A percentile compares a stretch with the other conserved stretches of the same genome.
These are phyloP conservation scores for Spinus olivaceus DNA, from an alignment of 2,797 vertebrate genomes.

Conservation along the genomic window DNA sequence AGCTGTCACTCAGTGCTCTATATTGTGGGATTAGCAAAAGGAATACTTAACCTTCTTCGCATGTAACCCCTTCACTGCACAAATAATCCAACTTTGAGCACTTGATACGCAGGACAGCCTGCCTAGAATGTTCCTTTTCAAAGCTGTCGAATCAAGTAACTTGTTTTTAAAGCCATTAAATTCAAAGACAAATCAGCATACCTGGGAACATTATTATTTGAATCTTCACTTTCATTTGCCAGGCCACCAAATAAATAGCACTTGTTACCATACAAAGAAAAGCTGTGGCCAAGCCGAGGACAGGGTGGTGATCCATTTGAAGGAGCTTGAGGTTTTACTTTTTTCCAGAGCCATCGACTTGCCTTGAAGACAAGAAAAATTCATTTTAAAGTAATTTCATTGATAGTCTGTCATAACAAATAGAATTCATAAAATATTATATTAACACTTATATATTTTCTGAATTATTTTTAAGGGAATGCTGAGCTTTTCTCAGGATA, in stretches of 20 bases:
- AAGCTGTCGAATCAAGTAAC: background rate
- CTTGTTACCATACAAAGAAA: conserved; percentile 91
- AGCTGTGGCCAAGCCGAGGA: conserved; percentile 93
- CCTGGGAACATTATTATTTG: conserved; percentile 93
- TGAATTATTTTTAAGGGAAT: background rate
- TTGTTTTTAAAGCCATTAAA: background rate
- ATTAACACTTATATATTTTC: background rate
- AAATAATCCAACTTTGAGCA: background rate
- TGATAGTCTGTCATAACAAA: background rate
- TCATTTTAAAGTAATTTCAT: background rate
- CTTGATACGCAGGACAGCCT: background rate
- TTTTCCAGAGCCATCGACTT: conserved; percentile 98
- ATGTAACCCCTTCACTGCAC: background rate
- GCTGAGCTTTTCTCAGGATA: background rate
- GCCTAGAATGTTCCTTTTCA: background rate
- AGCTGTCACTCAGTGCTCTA: background rate
- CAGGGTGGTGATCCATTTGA: conserved; percentile 84
- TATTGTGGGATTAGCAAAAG: background rate
- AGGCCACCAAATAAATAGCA: conserved; percentile 96
- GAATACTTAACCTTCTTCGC: background rate
- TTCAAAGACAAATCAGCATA: conserved; percentile 59
- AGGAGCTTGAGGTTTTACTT: conserved; percentile 89
- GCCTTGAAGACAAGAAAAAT: conserved; percentile 78
- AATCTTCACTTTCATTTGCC: conserved; percentile 95
- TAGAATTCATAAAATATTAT: background rate